Percentiles rank a stretch among this genome's conserved stretches.
Conservation (phyloP, 1,140 invertebrate species). For the Drosophila cardini region DNA sequence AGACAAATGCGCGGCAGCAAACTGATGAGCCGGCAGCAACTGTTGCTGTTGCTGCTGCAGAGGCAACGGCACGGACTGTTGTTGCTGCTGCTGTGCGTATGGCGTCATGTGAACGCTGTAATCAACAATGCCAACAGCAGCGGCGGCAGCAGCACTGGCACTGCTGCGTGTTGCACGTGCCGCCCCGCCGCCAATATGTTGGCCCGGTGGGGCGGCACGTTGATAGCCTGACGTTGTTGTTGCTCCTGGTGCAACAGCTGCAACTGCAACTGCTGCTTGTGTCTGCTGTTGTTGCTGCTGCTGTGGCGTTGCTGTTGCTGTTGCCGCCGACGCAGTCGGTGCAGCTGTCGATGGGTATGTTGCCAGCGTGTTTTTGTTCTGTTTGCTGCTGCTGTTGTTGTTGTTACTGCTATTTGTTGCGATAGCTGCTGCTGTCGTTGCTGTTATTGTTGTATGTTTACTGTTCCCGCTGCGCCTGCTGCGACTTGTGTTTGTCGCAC, state of each 20-base stretch:
- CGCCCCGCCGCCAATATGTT: conserved; percentile 49
- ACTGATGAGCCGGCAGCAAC: conserved; percentile 65
- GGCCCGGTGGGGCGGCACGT: conserved; percentile 64
- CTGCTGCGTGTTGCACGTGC: conserved; percentile 74
- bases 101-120: conserved; percentile 63
- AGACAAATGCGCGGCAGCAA: conserved; percentile 66
- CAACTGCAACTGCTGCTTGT: conserved; percentile 11
- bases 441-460: conserved; percentile 32
- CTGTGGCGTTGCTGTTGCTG: conserved; percentile 44
- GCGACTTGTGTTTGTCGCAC: conserved; percentile 25
- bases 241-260: conserved; percentile 19
- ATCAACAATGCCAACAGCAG: conserved; percentile 62
- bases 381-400: conserved; percentile 44
- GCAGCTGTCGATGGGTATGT: conserved; percentile 33
- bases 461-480: conserved; percentile 26
- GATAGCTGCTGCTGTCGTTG: conserved; percentile 8
- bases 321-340: conserved; percentile 35
- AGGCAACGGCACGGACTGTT: conserved; percentile 44
- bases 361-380: conserved; percentile 54
- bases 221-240: conserved; percentile 70
- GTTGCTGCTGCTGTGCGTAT: conserved; percentile 56
- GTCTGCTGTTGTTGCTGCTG: conserved; percentile 53
- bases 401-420: conserved; percentile 28
- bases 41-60: conserved; percentile 47
- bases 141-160: conserved; percentile 18